Evolutionary conservation across 2,113 vertebrate genomes (phyloP), one percentile per base, ranked within the genome.

Genomic region (Lepisosteus oculatus): DNA sequence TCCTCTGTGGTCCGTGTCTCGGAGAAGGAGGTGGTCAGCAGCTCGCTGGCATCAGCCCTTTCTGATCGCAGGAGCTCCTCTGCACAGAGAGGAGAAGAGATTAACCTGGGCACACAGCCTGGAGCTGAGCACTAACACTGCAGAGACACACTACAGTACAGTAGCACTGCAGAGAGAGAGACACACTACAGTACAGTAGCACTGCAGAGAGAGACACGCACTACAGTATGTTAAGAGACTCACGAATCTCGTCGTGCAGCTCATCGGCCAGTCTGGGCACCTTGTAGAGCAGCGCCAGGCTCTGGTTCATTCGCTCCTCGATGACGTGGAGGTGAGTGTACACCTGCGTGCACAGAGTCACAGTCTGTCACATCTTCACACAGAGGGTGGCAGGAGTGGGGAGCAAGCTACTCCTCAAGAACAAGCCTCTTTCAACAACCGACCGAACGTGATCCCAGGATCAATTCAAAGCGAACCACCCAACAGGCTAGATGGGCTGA

Each of bases 231-330:
- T 29, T 29, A 3, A 43, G 3, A n/a, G 12, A 80, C 91, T 79
- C 88, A 96, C 95, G 91, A 70, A 97, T 96, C 70, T 96, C 93
- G 55, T 88, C 84, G 56, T 86, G 89, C 13, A 97, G 89, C 69
- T 94, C 92, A 71, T 93, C 89, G 1, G 92, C 91, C 74, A 96
- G 85, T 1, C 72, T 86, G 0, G 94, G 93, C 74, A 94, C 93
- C 74, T 95, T 94, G 81, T 95, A 94, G 0, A 96, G 92, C 70
- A 96, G 82, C 0, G 92, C 93, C 76, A 97, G 84, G 65, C 95
- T 96, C 86, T 97, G 95, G 79, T 97, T 96, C 93, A 97, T 94
- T 68, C 95, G 87, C 72, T 97, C 95, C 78, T 96, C 93, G 6
- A 97, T 95, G 61, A 97, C 94, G 59, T 94, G 94, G 6, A 96